phyloP scores from a whole-genome alignment of 2,113 vertebrate genomes.

The Tragelaphus scriptus region DNA sequence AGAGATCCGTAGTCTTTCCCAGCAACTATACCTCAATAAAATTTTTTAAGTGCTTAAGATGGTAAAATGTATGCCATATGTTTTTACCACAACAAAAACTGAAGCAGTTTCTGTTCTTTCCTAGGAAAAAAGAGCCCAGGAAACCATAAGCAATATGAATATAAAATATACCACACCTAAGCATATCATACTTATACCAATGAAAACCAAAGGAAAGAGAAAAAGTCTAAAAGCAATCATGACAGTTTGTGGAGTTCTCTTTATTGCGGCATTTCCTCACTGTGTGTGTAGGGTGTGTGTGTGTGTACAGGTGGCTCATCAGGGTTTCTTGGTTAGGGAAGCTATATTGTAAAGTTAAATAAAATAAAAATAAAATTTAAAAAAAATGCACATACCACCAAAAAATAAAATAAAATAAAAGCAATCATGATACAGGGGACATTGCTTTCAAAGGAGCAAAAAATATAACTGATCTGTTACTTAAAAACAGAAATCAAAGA shows the following conservation, averaged over 20 bases:
- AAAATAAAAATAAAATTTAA: too few species aligned
- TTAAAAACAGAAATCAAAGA: neutral
- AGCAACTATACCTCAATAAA: neutral
- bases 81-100: neutral
- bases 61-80: neutral
- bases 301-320: too few species aligned
- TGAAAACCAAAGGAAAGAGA: neutral
- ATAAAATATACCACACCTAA: neutral
- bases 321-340: too few species aligned
- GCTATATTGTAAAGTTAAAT: too few species aligned
- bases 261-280: too few species aligned
- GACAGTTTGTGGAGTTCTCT: too few species aligned
- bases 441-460: neutral
- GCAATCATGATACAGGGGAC: neutral
- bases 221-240: neutral
- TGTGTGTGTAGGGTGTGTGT: too few species aligned
- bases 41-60: neutral
- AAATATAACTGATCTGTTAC: neutral
- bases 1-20: too few species aligned
- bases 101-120: neutral
- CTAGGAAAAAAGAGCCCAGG: neutral
- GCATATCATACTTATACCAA: neutral
- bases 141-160: neutral
- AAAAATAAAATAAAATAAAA: neutral
- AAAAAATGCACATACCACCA: too few species aligned